phyloP scores from a whole-genome alignment of 2,113 vertebrate genomes.

The Panurus biarmicus region DNA sequence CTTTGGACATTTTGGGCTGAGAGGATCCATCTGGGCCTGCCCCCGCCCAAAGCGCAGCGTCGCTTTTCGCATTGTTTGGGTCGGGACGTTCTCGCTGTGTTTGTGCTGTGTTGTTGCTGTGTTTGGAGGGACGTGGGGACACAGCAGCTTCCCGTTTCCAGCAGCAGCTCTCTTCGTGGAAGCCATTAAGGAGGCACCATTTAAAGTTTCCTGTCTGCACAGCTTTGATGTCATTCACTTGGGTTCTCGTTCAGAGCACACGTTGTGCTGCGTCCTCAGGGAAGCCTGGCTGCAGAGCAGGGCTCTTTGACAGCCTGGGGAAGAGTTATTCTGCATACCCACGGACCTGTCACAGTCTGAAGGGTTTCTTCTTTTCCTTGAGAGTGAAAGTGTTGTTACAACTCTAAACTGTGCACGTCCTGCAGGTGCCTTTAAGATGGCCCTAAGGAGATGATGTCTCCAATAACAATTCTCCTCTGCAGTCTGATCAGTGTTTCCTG shows the following conservation, averaged over 20 bases:
- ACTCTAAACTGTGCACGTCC: neutral
- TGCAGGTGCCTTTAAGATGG: neutral
- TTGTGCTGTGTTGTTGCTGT: neutral
- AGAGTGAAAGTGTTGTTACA: neutral
- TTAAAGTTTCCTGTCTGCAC: neutral
- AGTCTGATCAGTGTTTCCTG: neutral
- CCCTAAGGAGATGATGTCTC: neutral
- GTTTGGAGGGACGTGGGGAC: neutral
- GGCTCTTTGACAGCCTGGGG: neutral
- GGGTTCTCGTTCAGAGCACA: neutral
- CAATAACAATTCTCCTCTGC: neutral
- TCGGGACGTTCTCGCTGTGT: neutral
- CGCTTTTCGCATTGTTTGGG: neutral
- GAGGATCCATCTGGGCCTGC: conserved; percentile 10
- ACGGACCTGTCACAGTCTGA: neutral
- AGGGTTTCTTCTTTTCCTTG: neutral
- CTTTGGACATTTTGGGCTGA: neutral
- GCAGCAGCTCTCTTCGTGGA: neutral
- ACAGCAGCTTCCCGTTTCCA: neutral
- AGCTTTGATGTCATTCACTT: neutral
- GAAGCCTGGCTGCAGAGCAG: neutral
- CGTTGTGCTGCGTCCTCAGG: neutral
- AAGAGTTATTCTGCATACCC: neutral
- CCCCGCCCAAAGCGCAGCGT: neutral
- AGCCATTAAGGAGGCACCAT: neutral